These are phyloP conservation scores for Forpus xanthops DNA, from an alignment of 2,797 vertebrate genomes.

Conservation along the genomic window DNA sequence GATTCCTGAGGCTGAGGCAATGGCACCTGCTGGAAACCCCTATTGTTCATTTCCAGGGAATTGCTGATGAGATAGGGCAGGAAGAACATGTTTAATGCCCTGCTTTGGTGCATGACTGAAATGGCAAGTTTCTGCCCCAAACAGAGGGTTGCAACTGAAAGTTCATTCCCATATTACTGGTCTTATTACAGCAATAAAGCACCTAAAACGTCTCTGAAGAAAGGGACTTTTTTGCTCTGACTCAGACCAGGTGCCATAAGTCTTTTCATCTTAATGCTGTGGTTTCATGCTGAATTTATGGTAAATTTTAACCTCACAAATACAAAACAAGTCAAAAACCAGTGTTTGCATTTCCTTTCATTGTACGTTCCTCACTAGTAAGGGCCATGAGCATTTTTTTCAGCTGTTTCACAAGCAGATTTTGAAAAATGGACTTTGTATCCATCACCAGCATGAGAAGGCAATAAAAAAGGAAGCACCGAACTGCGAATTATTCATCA, in stretches of 20 bases:
- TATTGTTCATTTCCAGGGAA: background rate
- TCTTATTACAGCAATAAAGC: background rate
- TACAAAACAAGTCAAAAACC: background rate
- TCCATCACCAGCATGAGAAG: background rate
- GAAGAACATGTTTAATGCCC: background rate
- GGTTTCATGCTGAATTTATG: background rate
- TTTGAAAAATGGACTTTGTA: background rate
- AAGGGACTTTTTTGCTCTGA: background rate
- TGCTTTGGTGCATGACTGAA: background rate
- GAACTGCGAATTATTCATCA: background rate
- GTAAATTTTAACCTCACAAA: background rate
- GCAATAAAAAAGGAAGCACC: background rate
- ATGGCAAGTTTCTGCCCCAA: background rate
- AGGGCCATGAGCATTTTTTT: background rate
- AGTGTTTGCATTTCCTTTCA: background rate
- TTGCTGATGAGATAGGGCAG: background rate
- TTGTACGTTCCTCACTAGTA: background rate
- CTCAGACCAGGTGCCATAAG: background rate
- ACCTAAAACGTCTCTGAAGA: background rate
- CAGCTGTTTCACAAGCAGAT: background rate
- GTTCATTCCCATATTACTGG: background rate
- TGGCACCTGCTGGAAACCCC: background rate
- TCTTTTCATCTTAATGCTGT: background rate
- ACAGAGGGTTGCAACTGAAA: background rate
- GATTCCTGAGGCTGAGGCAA: background rate